These are phyloP conservation scores for Lophius americanus DNA, from an alignment of 2,797 vertebrate species.

Conservation along the genomic window DNA sequence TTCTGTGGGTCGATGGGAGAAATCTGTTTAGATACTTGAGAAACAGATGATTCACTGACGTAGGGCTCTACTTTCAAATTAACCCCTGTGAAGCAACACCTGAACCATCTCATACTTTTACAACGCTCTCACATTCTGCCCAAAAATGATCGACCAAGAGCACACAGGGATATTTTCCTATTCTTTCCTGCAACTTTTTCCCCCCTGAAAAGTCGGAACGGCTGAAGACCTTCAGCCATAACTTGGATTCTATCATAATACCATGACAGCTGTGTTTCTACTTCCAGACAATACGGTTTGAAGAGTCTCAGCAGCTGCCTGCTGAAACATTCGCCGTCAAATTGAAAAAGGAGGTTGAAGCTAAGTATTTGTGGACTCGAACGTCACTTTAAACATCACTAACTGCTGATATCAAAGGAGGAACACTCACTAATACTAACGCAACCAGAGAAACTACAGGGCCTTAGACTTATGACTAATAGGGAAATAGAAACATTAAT, in stretches of 20 bases:
- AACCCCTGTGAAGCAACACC: background rate
- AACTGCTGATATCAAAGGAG: constrained; percentile 1
- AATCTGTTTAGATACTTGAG: background rate
- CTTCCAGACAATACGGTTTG: background rate
- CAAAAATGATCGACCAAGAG: constrained; percentile 1
- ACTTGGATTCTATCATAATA: background rate
- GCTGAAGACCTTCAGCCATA: background rate
- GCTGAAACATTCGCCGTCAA: background rate
- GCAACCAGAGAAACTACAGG: background rate
- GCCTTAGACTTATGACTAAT: background rate
- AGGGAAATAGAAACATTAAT: background rate
- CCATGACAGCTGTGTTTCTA: background rate
- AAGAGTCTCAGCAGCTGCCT: background rate
- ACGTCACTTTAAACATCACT: constrained; percentile 10
- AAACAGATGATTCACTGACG: constrained; percentile 10
- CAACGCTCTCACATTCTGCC: background rate
- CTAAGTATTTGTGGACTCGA: constrained; percentile 25
- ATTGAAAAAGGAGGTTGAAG: constrained; percentile 6
- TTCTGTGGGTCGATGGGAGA: background rate
- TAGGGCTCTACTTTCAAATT: constrained; percentile 1
- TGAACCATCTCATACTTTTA: background rate
- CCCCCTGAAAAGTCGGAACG: constrained; percentile 1
- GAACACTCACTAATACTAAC: background rate
- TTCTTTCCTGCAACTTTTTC: constrained; percentile 2
- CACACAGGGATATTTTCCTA: background rate